phyloP scores from a whole-genome alignment of 2,113 vertebrate genomes.

The Candoia aspera region DNA sequence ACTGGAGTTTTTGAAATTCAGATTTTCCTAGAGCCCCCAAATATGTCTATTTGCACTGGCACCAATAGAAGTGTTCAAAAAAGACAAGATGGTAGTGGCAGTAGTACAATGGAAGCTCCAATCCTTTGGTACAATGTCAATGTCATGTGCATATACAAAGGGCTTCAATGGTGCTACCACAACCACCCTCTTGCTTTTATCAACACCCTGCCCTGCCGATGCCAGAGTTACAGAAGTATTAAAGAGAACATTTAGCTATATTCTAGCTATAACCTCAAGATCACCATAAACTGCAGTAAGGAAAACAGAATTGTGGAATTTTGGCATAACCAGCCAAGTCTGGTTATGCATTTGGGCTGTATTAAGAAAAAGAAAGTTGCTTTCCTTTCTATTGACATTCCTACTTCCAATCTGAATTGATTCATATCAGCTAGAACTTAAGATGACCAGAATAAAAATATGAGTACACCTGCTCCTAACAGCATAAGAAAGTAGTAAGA shows the following conservation, averaged over 20 bases:
- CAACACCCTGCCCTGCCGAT: background rate
- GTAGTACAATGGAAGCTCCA: background rate
- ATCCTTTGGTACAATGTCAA: background rate
- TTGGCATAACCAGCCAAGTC: background rate
- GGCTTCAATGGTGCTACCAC: background rate
- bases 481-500: background rate
- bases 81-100: background rate
- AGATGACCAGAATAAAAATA: background rate
- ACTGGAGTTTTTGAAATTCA: background rate
- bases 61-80: background rate
- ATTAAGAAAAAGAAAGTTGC: no score
- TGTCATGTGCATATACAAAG: background rate
- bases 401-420: background rate
- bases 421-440: background rate
- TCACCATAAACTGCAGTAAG: background rate
- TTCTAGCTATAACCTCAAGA: background rate
- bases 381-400: background rate
- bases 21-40: background rate
- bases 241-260: background rate
- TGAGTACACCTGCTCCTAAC: background rate
- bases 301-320: background rate
- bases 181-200: background rate
- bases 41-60: background rate
- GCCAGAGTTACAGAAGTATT: background rate
- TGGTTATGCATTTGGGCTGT: background rate